These are phyloP conservation scores for Pogonomyrmex barbatus DNA, from an alignment of 1,140 invertebrate genomes.

Conservation along the genomic window DNA sequence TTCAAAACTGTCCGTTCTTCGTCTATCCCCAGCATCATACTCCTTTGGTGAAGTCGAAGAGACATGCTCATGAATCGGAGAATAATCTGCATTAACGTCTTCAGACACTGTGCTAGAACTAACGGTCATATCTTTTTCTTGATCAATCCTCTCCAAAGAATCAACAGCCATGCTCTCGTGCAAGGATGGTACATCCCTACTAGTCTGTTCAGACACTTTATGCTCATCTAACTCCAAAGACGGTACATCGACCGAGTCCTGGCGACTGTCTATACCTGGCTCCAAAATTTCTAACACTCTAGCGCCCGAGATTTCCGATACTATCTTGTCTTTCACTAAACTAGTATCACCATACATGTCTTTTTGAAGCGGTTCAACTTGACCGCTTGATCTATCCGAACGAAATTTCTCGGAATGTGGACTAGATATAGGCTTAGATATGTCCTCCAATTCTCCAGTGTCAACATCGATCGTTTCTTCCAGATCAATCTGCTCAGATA, in stretches of 20 bases:
- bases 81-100: slow-evolving; percentile 78
- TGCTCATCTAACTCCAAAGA: slow-evolving; percentile 81
- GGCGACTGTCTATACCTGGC: slow-evolving; percentile 74
- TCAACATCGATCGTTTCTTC: slow-evolving; percentile 76
- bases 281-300: slow-evolving; percentile 83
- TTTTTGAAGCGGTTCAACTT: slow-evolving; percentile 47
- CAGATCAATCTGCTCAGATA: slow-evolving; percentile 81
- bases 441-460: slow-evolving; percentile 70
- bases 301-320: slow-evolving; percentile 79
- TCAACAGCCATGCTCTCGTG: slow-evolving; percentile 80
- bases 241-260: slow-evolving; percentile 82
- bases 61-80: slow-evolving; percentile 73
- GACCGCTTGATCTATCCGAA: slow-evolving; percentile 51
- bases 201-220: slow-evolving; percentile 72
- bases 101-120: slow-evolving; percentile 80
- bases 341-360: slow-evolving; percentile 56
- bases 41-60: neutral
- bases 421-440: slow-evolving; percentile 67
- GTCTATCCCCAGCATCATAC: neutral
- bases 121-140: slow-evolving; percentile 78
- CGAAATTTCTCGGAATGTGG: slow-evolving; percentile 71
- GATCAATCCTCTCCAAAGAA: slow-evolving; percentile 77
- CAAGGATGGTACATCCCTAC: slow-evolving; percentile 73
- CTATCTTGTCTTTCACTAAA: slow-evolving; percentile 72
- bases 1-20: slow-evolving; percentile 80